Evolutionary conservation across 2,888 invertebrate species (phyloP).

Genomic region (Drosophila pseudotalamancana): DNA sequence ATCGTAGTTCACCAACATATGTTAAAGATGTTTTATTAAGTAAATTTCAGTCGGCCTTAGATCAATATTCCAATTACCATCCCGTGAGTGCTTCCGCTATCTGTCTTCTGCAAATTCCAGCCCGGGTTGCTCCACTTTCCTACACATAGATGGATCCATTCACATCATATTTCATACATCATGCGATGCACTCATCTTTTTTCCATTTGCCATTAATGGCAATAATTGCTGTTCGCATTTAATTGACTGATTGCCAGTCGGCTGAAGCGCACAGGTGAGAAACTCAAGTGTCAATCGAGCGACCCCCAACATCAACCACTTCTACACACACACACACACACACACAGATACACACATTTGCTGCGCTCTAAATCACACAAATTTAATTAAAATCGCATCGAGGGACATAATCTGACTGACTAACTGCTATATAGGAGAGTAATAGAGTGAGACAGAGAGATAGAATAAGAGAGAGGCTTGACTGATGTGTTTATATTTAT

Average conservation of each 20-base stretch:
- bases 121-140: conserved; percentile 16
- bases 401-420: conserved; percentile 26
- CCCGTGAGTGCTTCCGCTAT: conserved; percentile 24
- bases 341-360: conserved; percentile 31
- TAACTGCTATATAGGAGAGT: conserved; percentile 9
- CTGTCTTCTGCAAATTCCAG: background rate
- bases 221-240: conserved; percentile 59
- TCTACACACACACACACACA: conserved; percentile 8
- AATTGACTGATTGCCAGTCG: conserved; percentile 71
- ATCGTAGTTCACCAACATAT: too few species aligned
- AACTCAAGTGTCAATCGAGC: conserved; percentile 54
- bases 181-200: conserved; percentile 50
- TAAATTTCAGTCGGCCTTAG: background rate
- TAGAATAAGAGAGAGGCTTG: background rate
- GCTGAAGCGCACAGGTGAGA: conserved; percentile 36
- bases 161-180: conserved; percentile 17
- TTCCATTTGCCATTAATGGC: conserved; percentile 63
- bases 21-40: background rate
- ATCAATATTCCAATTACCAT: conserved; percentile 3
- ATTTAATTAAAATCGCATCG: conserved; percentile 71
- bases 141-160: background rate
- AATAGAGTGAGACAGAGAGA: background rate
- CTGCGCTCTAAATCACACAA: conserved; percentile 75
- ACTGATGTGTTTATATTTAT: background rate
- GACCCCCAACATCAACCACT: background rate